These are phyloP conservation scores for Acanthosoma haemorrhoidale DNA, from an alignment of 2,888 invertebrate genomes.

Conservation along the genomic window DNA sequence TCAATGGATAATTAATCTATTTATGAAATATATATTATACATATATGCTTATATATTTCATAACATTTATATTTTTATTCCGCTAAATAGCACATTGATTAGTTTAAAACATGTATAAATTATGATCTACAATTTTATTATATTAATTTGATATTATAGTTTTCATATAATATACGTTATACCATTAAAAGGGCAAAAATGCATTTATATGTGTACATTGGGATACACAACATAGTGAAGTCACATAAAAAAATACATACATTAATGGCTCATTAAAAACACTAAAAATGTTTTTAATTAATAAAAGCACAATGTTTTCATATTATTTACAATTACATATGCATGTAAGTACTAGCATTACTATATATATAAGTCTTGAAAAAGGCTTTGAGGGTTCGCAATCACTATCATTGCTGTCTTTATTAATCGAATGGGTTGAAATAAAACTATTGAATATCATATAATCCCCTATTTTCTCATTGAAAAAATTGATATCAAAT, in stretches of 20 bases:
- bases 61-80: background rate
- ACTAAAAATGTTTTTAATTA: background rate
- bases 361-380: background rate
- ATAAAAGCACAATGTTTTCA: slow-evolving; percentile 4
- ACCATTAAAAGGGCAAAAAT: background rate
- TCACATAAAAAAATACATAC: slow-evolving; percentile 24
- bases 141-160: slow-evolving; percentile 4
- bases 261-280: background rate
- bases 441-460: background rate
- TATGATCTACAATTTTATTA: slow-evolving; percentile 1
- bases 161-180: background rate
- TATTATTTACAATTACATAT: slow-evolving; percentile 1
- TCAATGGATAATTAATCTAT: background rate
- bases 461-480: background rate
- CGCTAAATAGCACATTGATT: slow-evolving; percentile 21
- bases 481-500: too few species aligned
- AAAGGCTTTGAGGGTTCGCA: background rate
- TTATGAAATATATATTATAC: slow-evolving; percentile 17
- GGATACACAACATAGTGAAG: slow-evolving; percentile 5
- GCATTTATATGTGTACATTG: slow-evolving; percentile 11
- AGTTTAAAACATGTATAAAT: slow-evolving; percentile 10
- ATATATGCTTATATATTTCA: background rate
- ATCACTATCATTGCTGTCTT: background rate
- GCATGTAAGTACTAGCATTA: too few species aligned
- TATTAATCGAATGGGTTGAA: background rate